Conservation (phyloP, 2,113 vertebrate species). For the Gavialis gangeticus region DNA sequence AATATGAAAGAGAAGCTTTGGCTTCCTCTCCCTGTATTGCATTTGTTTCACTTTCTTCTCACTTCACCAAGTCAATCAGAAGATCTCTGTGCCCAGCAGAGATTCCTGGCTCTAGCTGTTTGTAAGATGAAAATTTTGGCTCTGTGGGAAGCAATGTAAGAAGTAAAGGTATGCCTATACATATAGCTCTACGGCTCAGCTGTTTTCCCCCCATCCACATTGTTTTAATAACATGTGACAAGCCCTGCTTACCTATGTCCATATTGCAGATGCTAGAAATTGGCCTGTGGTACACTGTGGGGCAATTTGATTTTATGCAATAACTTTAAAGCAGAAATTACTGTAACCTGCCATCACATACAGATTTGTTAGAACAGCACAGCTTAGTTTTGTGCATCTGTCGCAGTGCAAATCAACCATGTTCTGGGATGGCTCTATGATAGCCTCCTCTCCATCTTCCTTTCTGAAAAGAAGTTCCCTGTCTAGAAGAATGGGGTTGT, state of each 20-base stretch:
- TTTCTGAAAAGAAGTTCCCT: too few relatives aligned
- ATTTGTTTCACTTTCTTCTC: constrained; percentile 75
- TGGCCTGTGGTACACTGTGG: not conserved
- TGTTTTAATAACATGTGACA: not conserved
- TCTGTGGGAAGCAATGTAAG: not conserved
- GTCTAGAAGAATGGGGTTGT: too few relatives aligned
- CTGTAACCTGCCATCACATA: not conserved
- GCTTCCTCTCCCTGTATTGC: constrained; percentile 79
- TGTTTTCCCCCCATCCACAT: not conserved
- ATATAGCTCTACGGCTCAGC: not conserved
- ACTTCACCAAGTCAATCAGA: constrained; percentile 43
- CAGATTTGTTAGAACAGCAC: not conserved
- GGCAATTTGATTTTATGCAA: not conserved
- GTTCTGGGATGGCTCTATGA: not conserved
- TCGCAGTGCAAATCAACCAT: not conserved
- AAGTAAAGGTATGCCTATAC: fast-evolving
- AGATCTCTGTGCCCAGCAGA: not conserved
- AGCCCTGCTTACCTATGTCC: not conserved
- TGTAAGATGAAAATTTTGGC: not conserved
- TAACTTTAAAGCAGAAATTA: constrained; percentile 22
- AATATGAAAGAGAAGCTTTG: constrained; percentile 83
- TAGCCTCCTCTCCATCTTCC: too few relatives aligned
- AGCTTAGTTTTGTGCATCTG: not conserved
- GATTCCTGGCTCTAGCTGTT: not conserved
- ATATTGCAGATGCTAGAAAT: not conserved